Conservation (phyloP, 2,888 invertebrate genomes). For the Theodoxus fluviatilis region DNA sequence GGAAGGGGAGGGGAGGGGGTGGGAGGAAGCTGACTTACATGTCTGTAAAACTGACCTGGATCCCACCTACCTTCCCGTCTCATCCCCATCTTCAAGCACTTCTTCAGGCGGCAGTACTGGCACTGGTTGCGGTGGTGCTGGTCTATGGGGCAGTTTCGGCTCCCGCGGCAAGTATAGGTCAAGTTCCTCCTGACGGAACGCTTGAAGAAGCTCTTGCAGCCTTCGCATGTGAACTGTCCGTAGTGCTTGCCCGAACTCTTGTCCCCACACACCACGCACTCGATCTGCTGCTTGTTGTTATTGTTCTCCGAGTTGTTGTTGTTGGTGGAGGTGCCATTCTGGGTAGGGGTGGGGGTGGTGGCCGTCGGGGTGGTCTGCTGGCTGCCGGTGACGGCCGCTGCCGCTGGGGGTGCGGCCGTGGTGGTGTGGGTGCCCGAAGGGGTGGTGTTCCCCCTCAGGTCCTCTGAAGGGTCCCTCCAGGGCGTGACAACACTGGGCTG, state of each 20-base stretch:
- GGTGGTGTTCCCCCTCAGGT: slow-evolving; percentile 48
- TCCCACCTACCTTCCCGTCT: slow-evolving; percentile 92
- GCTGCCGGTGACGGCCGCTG: slow-evolving; percentile 57
- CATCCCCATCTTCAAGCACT: slow-evolving; percentile 99
- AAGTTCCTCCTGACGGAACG: slow-evolving; percentile 95
- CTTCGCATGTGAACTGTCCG: slow-evolving; percentile 95
- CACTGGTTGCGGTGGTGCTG: slow-evolving; percentile 99
- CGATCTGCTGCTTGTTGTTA: slow-evolving; percentile 79
- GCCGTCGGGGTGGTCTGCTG: slow-evolving; percentile 67
- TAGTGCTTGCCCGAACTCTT: slow-evolving; percentile 99
- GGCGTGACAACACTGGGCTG: slow-evolving; percentile 47
- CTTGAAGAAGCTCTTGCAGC: slow-evolving; percentile 99
- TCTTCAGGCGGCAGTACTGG: slow-evolving; percentile 97
- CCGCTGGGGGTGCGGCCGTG: slow-evolving; percentile 33
- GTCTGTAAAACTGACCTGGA: slow-evolving; percentile 36
- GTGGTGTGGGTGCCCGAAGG: slow-evolving; percentile 30
- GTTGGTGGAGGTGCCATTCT: slow-evolving; percentile 45
- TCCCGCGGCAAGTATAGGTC: slow-evolving; percentile 96
- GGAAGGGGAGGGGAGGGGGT: background rate
- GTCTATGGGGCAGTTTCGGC: slow-evolving; percentile 96
- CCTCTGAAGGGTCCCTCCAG: slow-evolving; percentile 57
- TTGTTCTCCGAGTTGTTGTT: slow-evolving; percentile 41
- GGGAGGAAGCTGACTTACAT: background rate
- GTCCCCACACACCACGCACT: slow-evolving; percentile 98
- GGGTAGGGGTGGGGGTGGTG: slow-evolving; percentile 43